A percentile compares a stretch with the other conserved stretches of the same genome.
Conservation (phyloP, 1,140 invertebrate genomes). For the Anoplophora glabripennis region DNA sequence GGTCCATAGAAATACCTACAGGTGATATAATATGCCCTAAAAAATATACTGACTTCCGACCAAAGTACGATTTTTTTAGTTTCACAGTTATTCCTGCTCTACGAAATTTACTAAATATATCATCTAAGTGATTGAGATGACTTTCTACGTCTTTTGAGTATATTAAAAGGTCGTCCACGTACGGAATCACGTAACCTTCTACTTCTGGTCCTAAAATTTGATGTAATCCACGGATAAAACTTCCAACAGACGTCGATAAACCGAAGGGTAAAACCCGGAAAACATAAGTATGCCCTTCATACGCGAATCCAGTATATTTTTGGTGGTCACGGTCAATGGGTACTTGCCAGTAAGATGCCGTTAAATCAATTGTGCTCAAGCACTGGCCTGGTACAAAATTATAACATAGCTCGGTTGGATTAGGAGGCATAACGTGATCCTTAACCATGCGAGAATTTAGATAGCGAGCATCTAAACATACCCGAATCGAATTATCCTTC, state of each 20-base stretch:
- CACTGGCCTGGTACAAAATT: neutral
- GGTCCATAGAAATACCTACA: neutral
- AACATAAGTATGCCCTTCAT: neutral
- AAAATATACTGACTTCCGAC: constrained; percentile 8
- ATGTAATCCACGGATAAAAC: neutral
- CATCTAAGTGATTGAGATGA: constrained; percentile 47
- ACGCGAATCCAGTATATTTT: constrained; percentile 6
- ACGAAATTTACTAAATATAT: constrained; percentile 44
- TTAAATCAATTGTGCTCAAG: constrained; percentile 1
- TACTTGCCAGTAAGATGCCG: constrained; percentile 8
- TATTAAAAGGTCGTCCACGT: constrained; percentile 53
- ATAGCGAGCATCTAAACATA: constrained; percentile 33
- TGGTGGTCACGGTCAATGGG: constrained; percentile 14
- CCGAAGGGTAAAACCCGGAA: constrained; percentile 8
- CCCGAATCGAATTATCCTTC: constrained; percentile 15
- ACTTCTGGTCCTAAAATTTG: constrained; percentile 5
- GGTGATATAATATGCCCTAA: neutral
- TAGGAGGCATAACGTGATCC: constrained; percentile 30
- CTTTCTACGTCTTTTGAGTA: constrained; percentile 47
- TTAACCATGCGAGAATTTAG: constrained; percentile 26
- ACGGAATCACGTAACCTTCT: neutral
- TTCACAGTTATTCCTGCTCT: constrained; percentile 50
- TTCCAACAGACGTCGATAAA: neutral
- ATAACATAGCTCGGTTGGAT: neutral
- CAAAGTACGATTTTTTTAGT: constrained; percentile 49